Base-by-base conservation (phyloP, 2,113 vertebrate species). In the Coptodon rendalli region DNA sequence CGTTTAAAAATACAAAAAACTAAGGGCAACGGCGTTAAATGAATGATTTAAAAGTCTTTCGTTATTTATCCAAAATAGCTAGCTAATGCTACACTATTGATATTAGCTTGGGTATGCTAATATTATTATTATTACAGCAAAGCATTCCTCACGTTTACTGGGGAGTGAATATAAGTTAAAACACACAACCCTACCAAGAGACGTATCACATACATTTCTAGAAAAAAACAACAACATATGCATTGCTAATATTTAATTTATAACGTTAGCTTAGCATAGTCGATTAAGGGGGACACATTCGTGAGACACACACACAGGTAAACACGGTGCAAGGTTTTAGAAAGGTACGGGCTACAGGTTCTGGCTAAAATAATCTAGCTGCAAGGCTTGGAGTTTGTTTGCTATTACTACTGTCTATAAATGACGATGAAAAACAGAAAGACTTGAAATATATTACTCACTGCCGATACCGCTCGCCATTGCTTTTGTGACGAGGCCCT, bases 401-500 rank as follows among this genome's bases (percentile, higher is more conserved):
- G 2, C 3, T n/a, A 10, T 3, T 14, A 4, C 2, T 7, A 11
- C 19, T 5, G 24, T 5, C 12, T 7, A 2, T 9, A 14, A 86
- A 61, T 6, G 1, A 19, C 5, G 3, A 12, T 27, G 1, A 19
- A 73, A 48, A 24, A 8, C 3, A 3, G 78, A 66, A 71, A 76
- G 10, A 34, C 7, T 14, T 9, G 14, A 9, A 81, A 84, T 84
- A 89, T 40, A 76, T 50, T 90, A 96, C 96, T 96, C 89, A 97
- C 96, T 97, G 84, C 96, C 96, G 82, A 97, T 93, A 52, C 96
- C 96, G 87, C 95, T 95, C 93, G 96, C 93, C 96, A 97, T 97
- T 92, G 95, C 85, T 94, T 94, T 95, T 93, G 91, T 88, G 82
- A 84, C 27, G 13, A 89, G 82, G 61, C 89, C 87, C 34, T 6